Base-by-base conservation (phyloP, 2,888 invertebrate species). In the Lathronympha strigana region DNA sequence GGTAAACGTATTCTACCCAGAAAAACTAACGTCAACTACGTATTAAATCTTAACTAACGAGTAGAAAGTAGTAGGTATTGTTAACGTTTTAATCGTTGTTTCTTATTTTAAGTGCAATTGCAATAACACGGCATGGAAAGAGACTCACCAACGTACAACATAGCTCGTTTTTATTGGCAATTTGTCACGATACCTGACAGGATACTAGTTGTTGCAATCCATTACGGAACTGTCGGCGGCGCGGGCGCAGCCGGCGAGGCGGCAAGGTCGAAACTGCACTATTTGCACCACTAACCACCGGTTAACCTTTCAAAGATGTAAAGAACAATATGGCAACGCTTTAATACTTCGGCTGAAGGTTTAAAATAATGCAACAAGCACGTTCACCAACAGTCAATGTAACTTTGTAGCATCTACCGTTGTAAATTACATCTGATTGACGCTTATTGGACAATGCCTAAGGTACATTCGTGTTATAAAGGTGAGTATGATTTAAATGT, bases 221-320 rank as follows among this genome's bases (percentile, higher is more conserved):
- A 87, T 90, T 82, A 84, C 72, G 69, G 78, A 81, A 83, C 78
- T 83, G 87, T 84, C 86, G 81, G 84, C 86, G 81, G 84, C 84
- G 86, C 86, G 77, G 83, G 82, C 47, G 47, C 47, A 84, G 86
- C 80, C 82, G 79, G 80, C 77, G 77, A 81, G 77, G 79, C 80
- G 76, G 78, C 88, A 89, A 90, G 88, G 89, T 87, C 85, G 80
- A 67, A 78, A 80, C 78, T 87, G 86, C 86, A 87, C 74, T 76
- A 74, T 73, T 76, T 76, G 77, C 78, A 77, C 72, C 69, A 73
- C 76, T 73, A 68, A 74, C 73, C 60, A 61, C 61, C 23, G 19
- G 45, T 51, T 73, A 74, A 74, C 68, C 76, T 75, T 73, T 71
- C 36, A 72, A 73, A 63, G 73, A 66, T 45, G 54, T 63, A 61